Conservation (phyloP, 92 coral and sea anemone species). For the Umimayanthus kanabou region DNA sequence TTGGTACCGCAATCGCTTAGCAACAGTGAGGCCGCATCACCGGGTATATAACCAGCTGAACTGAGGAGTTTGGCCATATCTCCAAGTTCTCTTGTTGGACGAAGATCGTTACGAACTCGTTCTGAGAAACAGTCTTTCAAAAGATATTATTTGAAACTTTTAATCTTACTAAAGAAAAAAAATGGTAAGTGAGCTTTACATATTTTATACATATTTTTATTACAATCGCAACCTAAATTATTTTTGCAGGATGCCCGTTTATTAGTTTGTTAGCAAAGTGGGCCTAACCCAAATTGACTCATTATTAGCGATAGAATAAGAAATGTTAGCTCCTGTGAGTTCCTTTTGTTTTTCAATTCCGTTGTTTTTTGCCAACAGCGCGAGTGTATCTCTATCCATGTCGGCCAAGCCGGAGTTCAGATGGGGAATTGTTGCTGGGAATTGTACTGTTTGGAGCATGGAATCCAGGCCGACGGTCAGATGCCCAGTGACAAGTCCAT, state of each 20-base stretch:
- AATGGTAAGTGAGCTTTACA: not conserved
- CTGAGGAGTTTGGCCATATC: not conserved
- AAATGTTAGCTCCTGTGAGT: not conserved
- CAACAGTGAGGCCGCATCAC: not conserved
- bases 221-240: too few species aligned
- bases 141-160: not conserved
- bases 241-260: not conserved
- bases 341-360: not conserved
- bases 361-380: constrained; percentile 56
- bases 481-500: constrained; percentile 82
- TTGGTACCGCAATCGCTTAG: not conserved
- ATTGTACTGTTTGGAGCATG: constrained; percentile 95
- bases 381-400: constrained; percentile 96
- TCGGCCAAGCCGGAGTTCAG: constrained; percentile 98
- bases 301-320: not conserved
- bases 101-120: not conserved
- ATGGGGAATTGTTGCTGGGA: constrained; percentile 98
- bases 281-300: too few species aligned
- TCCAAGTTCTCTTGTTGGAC: not conserved
- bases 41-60: not conserved
- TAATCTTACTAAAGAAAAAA: not conserved
- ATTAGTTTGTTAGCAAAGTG: not conserved
- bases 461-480: constrained; percentile 94
- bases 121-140: not conserved
- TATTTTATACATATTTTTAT: too few species aligned